phyloP scores from a whole-genome alignment of 2,797 vertebrate genomes.

The Crocidura indochinensis region DNA sequence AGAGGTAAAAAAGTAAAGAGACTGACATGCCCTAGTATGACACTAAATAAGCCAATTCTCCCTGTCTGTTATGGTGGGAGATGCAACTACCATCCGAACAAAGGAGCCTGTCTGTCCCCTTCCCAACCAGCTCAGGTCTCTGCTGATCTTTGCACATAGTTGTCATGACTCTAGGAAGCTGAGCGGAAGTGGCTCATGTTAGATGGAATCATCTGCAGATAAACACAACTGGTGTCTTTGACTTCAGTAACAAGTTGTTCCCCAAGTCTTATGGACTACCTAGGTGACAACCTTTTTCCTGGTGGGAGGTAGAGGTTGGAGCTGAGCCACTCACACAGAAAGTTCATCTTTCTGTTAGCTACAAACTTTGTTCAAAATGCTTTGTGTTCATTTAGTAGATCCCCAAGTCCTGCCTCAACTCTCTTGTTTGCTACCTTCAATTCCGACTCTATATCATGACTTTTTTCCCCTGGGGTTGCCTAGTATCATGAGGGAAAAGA shows the following conservation, averaged over 20 bases:
- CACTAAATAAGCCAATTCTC: background rate
- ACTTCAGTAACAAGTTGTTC: background rate
- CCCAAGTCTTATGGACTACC: background rate
- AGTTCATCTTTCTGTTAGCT: conserved; percentile 16
- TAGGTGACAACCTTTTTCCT: too few relatives aligned
- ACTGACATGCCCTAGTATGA: background rate
- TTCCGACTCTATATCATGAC: too few relatives aligned
- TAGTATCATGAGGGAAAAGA: conserved; percentile 11
- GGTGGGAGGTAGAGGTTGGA: too few relatives aligned
- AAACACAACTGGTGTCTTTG: background rate
- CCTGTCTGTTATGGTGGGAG: too few relatives aligned
- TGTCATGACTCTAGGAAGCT: conserved; percentile 16
- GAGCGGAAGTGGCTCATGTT: conserved; percentile 18
- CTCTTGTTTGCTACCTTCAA: too few relatives aligned
- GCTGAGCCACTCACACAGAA: background rate
- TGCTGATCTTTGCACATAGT: conserved; percentile 33
- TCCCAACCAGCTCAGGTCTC: conserved; percentile 42
- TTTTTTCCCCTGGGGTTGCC: too few relatives aligned
- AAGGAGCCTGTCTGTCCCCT: conserved; percentile 42
- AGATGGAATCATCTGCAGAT: conserved; percentile 49
- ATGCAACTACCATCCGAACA: background rate
- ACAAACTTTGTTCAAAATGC: background rate
- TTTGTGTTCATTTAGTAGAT: background rate
- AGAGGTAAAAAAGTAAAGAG: background rate
- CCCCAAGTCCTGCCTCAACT: background rate